phyloP scores from a whole-genome alignment of 1,140 invertebrate species.

The Dinoponera quadriceps region DNA sequence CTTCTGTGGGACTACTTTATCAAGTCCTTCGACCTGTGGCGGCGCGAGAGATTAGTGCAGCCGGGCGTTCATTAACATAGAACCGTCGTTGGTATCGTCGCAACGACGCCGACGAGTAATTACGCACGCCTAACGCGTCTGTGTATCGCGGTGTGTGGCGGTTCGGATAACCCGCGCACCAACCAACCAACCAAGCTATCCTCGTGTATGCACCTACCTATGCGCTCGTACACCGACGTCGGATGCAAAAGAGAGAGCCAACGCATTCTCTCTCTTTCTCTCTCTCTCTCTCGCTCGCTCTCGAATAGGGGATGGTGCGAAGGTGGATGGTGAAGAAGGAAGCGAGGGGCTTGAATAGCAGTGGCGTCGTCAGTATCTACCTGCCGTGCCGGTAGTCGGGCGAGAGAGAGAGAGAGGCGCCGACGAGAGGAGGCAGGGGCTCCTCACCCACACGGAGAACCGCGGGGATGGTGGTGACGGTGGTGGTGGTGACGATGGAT shows the following conservation, averaged over 20 bases:
- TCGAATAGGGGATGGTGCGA: slow-evolving; percentile 57
- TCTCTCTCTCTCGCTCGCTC: background rate
- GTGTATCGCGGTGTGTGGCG: slow-evolving; percentile 53
- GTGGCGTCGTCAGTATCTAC: slow-evolving; percentile 73
- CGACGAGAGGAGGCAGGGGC: slow-evolving; percentile 20
- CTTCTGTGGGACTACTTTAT: slow-evolving; percentile 7
- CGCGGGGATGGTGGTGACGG: slow-evolving; percentile 45
- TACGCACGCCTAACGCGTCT: slow-evolving; percentile 72
- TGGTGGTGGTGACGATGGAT: slow-evolving; percentile 70
- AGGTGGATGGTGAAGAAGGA: slow-evolving; percentile 58
- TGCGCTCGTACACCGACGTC: slow-evolving; percentile 19
- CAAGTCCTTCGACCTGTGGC: slow-evolving; percentile 30
- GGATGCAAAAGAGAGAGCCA: slow-evolving; percentile 63
- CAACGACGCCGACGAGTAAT: slow-evolving; percentile 70
- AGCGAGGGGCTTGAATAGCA: slow-evolving; percentile 49
- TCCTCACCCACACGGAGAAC: slow-evolving; percentile 55
- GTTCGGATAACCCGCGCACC: slow-evolving; percentile 30
- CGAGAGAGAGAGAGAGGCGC: slow-evolving; percentile 33
- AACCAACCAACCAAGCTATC: background rate
- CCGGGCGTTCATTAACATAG: slow-evolving; percentile 65
- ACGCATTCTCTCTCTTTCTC: slow-evolving; percentile 16
- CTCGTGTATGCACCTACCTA: slow-evolving; percentile 1
- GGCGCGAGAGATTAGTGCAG: slow-evolving; percentile 55
- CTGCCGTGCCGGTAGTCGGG: slow-evolving; percentile 69
- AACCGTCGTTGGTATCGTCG: slow-evolving; percentile 36